Conservation (phyloP, 2,888 invertebrate species). For the Epinotia brunnichana region DNA sequence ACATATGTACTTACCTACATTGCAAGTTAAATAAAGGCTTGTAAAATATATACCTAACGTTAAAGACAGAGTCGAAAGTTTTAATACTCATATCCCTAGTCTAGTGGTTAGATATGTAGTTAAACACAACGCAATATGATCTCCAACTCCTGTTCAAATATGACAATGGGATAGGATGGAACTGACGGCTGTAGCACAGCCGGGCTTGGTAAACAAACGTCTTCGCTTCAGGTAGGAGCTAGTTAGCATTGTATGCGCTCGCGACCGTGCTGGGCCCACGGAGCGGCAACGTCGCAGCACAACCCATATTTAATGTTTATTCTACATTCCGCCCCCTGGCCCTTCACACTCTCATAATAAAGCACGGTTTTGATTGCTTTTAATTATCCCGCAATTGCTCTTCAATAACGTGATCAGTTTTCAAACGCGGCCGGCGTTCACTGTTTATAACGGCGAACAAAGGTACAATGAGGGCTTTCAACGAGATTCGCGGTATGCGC, state of each 20-base stretch:
- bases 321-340: conserved; percentile 50
- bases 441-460: conserved; percentile 62
- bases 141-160: conserved; percentile 43
- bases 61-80: not conserved
- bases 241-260: conserved; percentile 60
- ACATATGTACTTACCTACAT: no score
- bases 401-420: conserved; percentile 51
- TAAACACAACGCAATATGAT: conserved; percentile 33
- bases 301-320: conserved; percentile 57
- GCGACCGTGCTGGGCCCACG: conserved; percentile 57
- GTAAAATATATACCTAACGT: not conserved
- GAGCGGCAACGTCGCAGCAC: conserved; percentile 71
- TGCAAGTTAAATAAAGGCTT: no score
- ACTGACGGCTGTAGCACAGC: conserved; percentile 32
- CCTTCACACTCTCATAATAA: conserved; percentile 42
- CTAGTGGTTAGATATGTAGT: not conserved
- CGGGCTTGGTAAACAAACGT: conserved; percentile 58
- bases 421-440: conserved; percentile 46
- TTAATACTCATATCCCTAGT: not conserved
- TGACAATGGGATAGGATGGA: conserved; percentile 37
- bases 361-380: conserved; percentile 55
- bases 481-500: conserved; percentile 62
- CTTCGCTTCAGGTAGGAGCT: conserved; percentile 68
- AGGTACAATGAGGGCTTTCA: conserved; percentile 66
- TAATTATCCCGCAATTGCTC: conserved; percentile 59